phyloP scores from a whole-genome alignment of 2,113 vertebrate genomes.

The Hypomesus transpacificus region DNA sequence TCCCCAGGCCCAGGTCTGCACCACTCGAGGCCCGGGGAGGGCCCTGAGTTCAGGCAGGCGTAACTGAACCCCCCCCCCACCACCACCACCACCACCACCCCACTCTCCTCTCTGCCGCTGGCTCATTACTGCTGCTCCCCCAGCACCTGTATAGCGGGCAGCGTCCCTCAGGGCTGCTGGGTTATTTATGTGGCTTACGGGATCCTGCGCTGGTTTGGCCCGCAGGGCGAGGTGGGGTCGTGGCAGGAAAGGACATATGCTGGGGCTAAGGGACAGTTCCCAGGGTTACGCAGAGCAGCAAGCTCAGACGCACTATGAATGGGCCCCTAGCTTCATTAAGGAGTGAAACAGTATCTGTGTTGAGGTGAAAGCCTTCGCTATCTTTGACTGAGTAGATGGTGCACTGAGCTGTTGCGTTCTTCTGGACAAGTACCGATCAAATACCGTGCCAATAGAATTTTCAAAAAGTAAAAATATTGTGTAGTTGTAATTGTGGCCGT shows the following conservation, averaged over 20 bases:
- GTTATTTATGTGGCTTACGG: slow-evolving; percentile 49
- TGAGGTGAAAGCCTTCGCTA: not conserved
- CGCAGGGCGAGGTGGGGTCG: slow-evolving; percentile 23
- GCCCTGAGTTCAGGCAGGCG: slow-evolving; percentile 40
- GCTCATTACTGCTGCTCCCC: slow-evolving; percentile 44
- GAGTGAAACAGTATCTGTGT: slow-evolving; percentile 22
- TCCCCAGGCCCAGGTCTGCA: slow-evolving; percentile 29
- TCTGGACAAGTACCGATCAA: not conserved
- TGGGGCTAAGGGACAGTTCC: slow-evolving; percentile 14
- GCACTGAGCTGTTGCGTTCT: not conserved
- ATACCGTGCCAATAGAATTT: too few species aligned
- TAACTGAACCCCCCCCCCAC: slow-evolving; percentile 19
- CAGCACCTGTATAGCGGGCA: slow-evolving; percentile 31
- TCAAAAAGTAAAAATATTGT: not conserved
- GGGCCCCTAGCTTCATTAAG: slow-evolving; percentile 7
- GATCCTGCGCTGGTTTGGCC: slow-evolving; percentile 31
- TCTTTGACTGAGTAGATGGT: not conserved
- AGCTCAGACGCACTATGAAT: slow-evolving; percentile 23
- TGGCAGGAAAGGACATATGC: slow-evolving; percentile 9
- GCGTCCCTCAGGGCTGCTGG: slow-evolving; percentile 36
- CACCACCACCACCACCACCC: too few species aligned
- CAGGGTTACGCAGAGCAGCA: slow-evolving; percentile 4
- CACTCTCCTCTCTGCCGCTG: slow-evolving; percentile 8
- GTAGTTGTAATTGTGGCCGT: not conserved
- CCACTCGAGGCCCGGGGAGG: slow-evolving; percentile 37